A percentile compares a stretch with the other conserved stretches of the same genome.
phyloP scores from a whole-genome alignment of 2,113 vertebrate species.

The Trinectes maculatus region DNA sequence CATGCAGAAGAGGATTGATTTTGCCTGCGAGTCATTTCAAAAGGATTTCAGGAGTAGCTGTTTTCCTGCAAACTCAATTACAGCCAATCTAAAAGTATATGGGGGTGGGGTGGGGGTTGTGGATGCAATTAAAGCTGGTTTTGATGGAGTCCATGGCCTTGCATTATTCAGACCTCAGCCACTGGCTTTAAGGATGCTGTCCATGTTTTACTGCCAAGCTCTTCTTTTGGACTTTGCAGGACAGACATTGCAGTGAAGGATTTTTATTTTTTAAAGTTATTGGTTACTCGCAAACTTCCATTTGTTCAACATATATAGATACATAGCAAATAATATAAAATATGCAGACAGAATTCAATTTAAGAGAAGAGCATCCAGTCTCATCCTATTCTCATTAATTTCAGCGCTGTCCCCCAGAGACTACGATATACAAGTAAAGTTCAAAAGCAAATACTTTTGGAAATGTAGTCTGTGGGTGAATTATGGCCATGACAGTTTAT shows the following conservation, averaged over 20 bases:
- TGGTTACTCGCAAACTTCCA: background rate
- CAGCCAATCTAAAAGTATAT: constrained; percentile 32
- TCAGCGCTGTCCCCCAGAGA: too few species aligned
- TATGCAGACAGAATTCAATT: too few species aligned
- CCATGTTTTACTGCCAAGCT: constrained; percentile 58
- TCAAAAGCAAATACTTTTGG: too few species aligned
- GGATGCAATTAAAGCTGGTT: constrained; percentile 60
- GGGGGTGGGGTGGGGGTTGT: background rate
- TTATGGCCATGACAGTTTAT: too few species aligned
- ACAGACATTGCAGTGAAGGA: constrained; percentile 23
- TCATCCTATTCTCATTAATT: too few species aligned
- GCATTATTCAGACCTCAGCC: constrained; percentile 61
- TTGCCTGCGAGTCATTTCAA: constrained; percentile 48
- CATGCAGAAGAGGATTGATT: constrained; percentile 51
- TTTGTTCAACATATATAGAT: background rate
- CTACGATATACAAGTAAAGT: too few species aligned
- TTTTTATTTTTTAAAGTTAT: constrained; percentile 13
- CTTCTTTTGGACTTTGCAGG: constrained; percentile 7
- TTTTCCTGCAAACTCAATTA: constrained; percentile 34
- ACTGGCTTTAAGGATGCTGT: constrained; percentile 39
- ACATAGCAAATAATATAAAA: too few species aligned
- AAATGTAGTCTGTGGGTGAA: too few species aligned
- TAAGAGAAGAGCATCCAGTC: too few species aligned
- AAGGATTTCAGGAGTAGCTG: constrained; percentile 32
- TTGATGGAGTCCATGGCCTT: constrained; percentile 58